These are phyloP conservation scores for Lomographa bimaculata DNA, from an alignment of 2,888 invertebrate genomes.

Conservation along the genomic window DNA sequence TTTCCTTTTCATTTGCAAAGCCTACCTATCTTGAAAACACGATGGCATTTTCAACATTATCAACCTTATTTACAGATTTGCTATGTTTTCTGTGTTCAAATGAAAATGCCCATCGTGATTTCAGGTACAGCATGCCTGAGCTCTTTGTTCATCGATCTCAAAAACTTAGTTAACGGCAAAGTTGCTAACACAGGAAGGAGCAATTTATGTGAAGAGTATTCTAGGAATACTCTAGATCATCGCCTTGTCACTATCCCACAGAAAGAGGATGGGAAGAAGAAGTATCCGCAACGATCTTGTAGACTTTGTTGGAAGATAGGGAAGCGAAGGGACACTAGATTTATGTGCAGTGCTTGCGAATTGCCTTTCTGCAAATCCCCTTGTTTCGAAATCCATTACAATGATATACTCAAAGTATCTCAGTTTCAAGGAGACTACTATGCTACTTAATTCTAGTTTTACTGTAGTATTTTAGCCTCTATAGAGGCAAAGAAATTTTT, in stretches of 20 bases:
- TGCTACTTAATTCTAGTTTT: conserved; percentile 56
- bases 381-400: conserved; percentile 77
- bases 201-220: conserved; percentile 57
- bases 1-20: conserved; percentile 70
- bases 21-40: conserved; percentile 74
- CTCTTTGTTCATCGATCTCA: conserved; percentile 78
- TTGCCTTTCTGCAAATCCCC: conserved; percentile 78
- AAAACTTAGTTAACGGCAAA: conserved; percentile 79
- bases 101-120: conserved; percentile 84
- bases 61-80: conserved; percentile 36
- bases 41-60: conserved; percentile 83
- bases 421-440: conserved; percentile 75
- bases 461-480: conserved; percentile 37
- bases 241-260: conserved; percentile 79
- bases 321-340: conserved; percentile 73
- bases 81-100: conserved; percentile 43
- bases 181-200: conserved; percentile 62
- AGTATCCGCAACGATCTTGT: conserved; percentile 80
- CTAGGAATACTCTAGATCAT: conserved; percentile 63
- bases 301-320: conserved; percentile 79
- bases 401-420: conserved; percentile 72
- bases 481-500: conserved; percentile 43
- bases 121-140: conserved; percentile 79
- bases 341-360: conserved; percentile 79
- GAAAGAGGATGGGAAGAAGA: conserved; percentile 81